Percentiles rank a stretch among this genome's conserved stretches.
phyloP scores from a whole-genome alignment of 2,113 vertebrate species.

The Mungos mungo region DNA sequence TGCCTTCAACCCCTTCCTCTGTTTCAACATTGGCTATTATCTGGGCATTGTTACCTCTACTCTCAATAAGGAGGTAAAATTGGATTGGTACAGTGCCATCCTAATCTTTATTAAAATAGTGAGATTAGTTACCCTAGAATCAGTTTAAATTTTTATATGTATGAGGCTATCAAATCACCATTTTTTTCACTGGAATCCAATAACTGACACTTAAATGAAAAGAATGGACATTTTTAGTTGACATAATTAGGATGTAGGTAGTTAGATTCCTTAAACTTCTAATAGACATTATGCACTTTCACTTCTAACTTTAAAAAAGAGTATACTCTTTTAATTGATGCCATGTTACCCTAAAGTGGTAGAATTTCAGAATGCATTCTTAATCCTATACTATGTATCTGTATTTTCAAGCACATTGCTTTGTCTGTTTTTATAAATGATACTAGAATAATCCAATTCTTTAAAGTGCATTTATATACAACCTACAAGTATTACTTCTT shows the following conservation, averaged over 20 bases:
- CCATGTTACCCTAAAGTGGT: neutral
- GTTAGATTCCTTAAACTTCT: neutral
- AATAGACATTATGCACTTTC: neutral
- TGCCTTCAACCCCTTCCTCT: neutral
- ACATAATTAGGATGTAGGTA: neutral
- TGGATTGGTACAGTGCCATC: neutral
- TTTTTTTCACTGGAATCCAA: neutral
- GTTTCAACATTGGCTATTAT: neutral
- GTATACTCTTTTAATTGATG: neutral
- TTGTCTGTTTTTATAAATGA: neutral
- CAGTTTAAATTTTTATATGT: neutral
- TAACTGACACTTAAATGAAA: neutral
- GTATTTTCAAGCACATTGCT: neutral
- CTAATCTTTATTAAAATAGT: neutral
- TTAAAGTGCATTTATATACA: neutral
- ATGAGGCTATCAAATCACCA: neutral
- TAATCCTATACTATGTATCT: neutral
- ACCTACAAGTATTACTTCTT: neutral
- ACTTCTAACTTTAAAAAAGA: constrained; percentile 16
- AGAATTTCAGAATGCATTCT: neutral
- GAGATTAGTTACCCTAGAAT: neutral
- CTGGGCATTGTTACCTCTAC: neutral
- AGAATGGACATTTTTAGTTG: neutral
- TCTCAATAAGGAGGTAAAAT: neutral
- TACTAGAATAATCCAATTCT: neutral